Base-by-base conservation (phyloP, 2,113 vertebrate genomes). In the Chauna torquata region DNA sequence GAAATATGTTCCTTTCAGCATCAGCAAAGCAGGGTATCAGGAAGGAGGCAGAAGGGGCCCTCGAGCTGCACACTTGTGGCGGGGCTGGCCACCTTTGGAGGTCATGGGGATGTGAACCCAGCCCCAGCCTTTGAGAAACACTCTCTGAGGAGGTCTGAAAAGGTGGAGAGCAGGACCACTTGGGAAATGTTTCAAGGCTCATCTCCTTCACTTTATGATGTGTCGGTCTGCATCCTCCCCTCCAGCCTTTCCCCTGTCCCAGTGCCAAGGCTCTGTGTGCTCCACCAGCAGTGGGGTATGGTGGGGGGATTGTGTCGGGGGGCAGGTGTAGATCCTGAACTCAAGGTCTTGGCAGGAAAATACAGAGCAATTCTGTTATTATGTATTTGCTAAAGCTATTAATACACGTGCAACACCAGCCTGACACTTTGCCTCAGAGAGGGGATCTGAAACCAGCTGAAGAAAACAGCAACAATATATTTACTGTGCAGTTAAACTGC, bases 381-480 rank as follows among this genome's bases (percentile, higher is more conserved):
- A 95, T 84, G 80, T 72, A 75, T 86, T 69, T 90, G 86, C 70
- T 85, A 87, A 91, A 91, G 70, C 62, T 92, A 70, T 88, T 92
- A 89, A 96, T 82, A 58, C 27, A 77, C 8, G 62, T 66, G 75
- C 79, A 79, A 8, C 45, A 54, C 61, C 49, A 88, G 68, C 16
- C 77, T 69, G 74, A 88, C 66, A 57, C 66, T 90, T 71, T 52
- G 57, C 83, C 80, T 77, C 2, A 1, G 58, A 89, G 70, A 72
- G 18, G 49, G 40, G 54, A 54, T 27, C 66, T 76, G 82, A 77
- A 95, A 85, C n/a, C 49, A 62, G 58, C 66, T 80, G 86, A 91
- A 95, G 78, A 69, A 88, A 91, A 92, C 74, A 96, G 92, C 72
- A 86, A 84, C 69, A 69, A 72, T 79, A 34, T 55, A 90, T 95